phyloP scores from a whole-genome alignment of 2,113 vertebrate species.

The Lota lota region DNA sequence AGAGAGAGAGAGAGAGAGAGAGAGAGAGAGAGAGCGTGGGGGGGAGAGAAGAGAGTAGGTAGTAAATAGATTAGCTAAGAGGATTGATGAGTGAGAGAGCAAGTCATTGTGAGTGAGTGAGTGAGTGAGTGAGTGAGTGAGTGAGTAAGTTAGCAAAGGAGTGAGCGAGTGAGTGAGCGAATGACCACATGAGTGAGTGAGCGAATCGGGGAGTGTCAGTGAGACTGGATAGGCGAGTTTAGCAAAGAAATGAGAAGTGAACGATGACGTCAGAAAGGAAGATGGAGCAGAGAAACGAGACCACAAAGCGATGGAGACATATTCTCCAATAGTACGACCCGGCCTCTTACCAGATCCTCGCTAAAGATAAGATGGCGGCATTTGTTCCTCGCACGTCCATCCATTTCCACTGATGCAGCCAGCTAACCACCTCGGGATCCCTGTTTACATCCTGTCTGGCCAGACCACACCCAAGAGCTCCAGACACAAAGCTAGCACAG shows the following conservation, averaged over 20 bases:
- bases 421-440: constrained; percentile 2
- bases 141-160: background rate
- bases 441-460: constrained; percentile 55
- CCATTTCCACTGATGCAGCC: constrained; percentile 1
- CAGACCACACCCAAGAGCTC: constrained; percentile 54
- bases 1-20: background rate
- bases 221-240: too few species aligned
- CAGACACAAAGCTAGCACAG: constrained; percentile 31
- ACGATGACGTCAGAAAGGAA: too few species aligned
- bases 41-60: background rate
- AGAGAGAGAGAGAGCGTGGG: background rate
- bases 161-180: too few species aligned
- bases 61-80: too few species aligned
- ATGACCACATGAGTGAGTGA: too few species aligned
- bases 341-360: constrained; percentile 13
- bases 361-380: constrained; percentile 24
- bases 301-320: constrained; percentile 19
- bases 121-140: background rate
- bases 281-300: too few species aligned
- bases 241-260: too few species aligned
- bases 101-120: too few species aligned
- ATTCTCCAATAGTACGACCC: constrained; percentile 11
- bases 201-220: too few species aligned
- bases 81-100: too few species aligned
- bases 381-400: constrained; percentile 25